Conservation (phyloP, 2,113 vertebrate genomes). For the Columba livia region DNA sequence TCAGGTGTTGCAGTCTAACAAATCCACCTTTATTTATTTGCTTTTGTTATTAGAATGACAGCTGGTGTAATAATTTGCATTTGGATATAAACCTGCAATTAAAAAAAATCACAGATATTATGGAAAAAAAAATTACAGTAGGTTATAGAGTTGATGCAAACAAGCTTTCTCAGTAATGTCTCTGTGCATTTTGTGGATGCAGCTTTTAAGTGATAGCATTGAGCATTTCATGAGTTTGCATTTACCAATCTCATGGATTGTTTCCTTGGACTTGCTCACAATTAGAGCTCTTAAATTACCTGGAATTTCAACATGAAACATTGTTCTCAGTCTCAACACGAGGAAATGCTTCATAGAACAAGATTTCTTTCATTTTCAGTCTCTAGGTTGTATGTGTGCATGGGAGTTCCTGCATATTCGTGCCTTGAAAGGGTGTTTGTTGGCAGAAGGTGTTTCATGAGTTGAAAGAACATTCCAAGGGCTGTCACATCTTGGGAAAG, state of each 20-base stretch:
- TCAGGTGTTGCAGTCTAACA: not conserved
- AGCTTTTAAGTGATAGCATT: not conserved
- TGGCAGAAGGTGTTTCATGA: not conserved
- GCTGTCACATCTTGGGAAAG: not conserved
- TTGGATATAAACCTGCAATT: not conserved
- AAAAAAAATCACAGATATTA: not conserved
- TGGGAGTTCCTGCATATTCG: rapidly evolving
- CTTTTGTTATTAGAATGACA: not conserved
- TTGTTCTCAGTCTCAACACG: not conserved
- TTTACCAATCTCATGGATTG: not conserved
- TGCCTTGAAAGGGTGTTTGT: rapidly evolving
- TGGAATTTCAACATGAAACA: not conserved
- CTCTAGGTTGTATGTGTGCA: not conserved
- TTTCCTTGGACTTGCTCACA: not conserved
- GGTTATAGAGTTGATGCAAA: not conserved
- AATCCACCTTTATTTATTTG: not conserved
- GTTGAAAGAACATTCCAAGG: not conserved
- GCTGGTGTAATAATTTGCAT: not conserved
- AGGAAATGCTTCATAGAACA: not conserved
- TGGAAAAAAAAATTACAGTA: not conserved
- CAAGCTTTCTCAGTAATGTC: not conserved
- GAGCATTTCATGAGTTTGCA: not conserved
- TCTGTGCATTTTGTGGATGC: not conserved
- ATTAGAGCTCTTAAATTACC: not conserved
- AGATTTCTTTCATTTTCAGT: not conserved